Evolutionary conservation across 2,113 vertebrate genomes (phyloP).

Genomic region (Melanostigma gelatinosum): DNA sequence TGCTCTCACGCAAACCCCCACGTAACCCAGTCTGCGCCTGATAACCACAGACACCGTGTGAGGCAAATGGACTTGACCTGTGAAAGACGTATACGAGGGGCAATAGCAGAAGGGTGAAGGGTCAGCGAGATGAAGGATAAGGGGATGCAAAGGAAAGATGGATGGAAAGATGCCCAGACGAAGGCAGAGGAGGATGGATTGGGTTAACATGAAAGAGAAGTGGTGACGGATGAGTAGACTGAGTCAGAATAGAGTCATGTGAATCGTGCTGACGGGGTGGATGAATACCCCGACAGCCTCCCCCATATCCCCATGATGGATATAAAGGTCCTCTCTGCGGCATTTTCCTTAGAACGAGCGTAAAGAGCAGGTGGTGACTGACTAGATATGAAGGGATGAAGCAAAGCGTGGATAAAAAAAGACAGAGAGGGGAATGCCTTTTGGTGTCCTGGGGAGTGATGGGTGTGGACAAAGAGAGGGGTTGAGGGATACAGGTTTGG

Average conservation of each 20-base stretch:
- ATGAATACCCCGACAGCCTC: slow-evolving; percentile 6
- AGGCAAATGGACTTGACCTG: slow-evolving; percentile 57
- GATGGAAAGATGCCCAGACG: slow-evolving; percentile 46
- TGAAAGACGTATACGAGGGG: slow-evolving; percentile 21
- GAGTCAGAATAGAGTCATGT: slow-evolving; percentile 38
- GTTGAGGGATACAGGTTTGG: slow-evolving; percentile 15
- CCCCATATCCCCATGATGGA: slow-evolving; percentile 39
- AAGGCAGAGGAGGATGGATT: slow-evolving; percentile 49
- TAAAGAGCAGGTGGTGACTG: slow-evolving; percentile 36
- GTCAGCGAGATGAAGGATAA: slow-evolving; percentile 52
- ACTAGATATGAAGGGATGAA: slow-evolving; percentile 38
- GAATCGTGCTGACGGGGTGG: slow-evolving; percentile 10
- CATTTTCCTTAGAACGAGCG: slow-evolving; percentile 19
- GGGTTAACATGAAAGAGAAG: slow-evolving; percentile 23
- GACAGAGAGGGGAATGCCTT: slow-evolving; percentile 29
- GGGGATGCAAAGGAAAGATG: slow-evolving; percentile 45
- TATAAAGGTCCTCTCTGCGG: slow-evolving; percentile 36
- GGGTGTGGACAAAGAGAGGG: slow-evolving; percentile 14
- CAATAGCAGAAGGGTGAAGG: slow-evolving; percentile 35
- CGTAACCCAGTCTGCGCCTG: slow-evolving; percentile 44
- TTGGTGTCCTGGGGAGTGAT: slow-evolving; percentile 37
- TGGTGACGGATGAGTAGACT: slow-evolving; percentile 34
- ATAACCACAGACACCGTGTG: slow-evolving; percentile 20
- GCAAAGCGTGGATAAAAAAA: slow-evolving; percentile 18
- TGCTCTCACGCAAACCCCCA: slow-evolving; percentile 24